These are phyloP conservation scores for Cheilinus undulatus DNA, from an alignment of 2,113 vertebrate species.

Conservation along the genomic window DNA sequence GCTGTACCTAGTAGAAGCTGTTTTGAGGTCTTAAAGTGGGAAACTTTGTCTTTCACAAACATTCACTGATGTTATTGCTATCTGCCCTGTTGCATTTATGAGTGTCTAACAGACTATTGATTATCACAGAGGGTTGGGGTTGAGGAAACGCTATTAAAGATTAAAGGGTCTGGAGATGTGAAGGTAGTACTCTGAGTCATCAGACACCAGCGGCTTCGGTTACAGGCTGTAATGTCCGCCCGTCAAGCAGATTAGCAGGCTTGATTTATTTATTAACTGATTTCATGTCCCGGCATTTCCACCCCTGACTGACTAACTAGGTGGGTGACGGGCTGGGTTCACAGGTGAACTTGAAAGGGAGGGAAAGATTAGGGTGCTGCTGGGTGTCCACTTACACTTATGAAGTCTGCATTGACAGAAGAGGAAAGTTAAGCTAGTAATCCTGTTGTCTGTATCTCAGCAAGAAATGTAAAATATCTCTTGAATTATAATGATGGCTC, in stretches of 20 bases:
- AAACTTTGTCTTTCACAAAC: background rate
- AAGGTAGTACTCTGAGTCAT: slow-evolving; percentile 82
- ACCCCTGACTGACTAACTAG: slow-evolving; percentile 48
- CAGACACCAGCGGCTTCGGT: slow-evolving; percentile 79
- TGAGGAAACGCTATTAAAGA: slow-evolving; percentile 82
- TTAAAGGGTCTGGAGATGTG: slow-evolving; percentile 81
- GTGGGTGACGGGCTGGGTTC: slow-evolving; percentile 12
- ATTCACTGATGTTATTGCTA: slow-evolving; percentile 19
- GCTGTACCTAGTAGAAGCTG: background rate
- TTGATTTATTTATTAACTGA: slow-evolving; percentile 86
- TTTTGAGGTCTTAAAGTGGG: background rate
- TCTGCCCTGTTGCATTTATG: slow-evolving; percentile 56
- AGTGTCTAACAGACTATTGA: slow-evolving; percentile 74
- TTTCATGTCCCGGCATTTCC: slow-evolving; percentile 75
- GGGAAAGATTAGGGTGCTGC: slow-evolving; percentile 31
- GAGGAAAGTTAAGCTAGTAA: slow-evolving; percentile 1
- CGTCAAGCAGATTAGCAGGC: slow-evolving; percentile 81
- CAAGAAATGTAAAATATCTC: no score
- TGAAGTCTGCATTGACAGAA: slow-evolving; percentile 2
- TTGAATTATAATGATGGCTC: no score
- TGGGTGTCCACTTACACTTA: slow-evolving; percentile 45
- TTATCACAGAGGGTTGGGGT: slow-evolving; percentile 61
- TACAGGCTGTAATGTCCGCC: slow-evolving; percentile 79
- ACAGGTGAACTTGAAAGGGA: slow-evolving; percentile 63
- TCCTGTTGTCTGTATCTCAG: slow-evolving; percentile 3